A percentile compares a stretch with the other conserved stretches of the same genome.
phyloP scores from a whole-genome alignment of 37 sponge, comb jelly and placozoan species.

The Lycopodina hypogea region DNA sequence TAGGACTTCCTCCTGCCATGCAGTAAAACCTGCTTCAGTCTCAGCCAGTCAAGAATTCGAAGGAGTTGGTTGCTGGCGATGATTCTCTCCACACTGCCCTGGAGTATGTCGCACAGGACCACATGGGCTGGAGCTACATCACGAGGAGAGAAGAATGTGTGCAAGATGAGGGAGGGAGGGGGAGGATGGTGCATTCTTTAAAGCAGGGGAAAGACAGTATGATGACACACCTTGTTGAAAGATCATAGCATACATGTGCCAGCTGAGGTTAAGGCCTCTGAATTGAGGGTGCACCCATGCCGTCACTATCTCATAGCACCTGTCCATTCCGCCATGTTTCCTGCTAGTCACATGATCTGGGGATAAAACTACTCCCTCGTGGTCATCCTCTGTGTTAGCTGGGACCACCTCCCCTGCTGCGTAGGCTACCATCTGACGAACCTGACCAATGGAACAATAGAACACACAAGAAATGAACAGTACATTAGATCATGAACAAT shows the following conservation, averaged over 20 bases:
- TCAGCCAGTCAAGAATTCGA: conserved; percentile 27
- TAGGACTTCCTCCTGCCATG: conserved; percentile 55
- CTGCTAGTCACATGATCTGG: background rate
- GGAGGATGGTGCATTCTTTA: background rate
- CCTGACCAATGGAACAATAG: conserved; percentile 20
- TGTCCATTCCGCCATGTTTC: background rate
- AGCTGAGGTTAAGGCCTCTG: conserved; percentile 49
- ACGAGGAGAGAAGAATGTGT: conserved; percentile 12
- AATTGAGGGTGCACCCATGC: conserved; percentile 77
- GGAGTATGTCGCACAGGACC: conserved; percentile 78
- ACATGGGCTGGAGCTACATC: conserved; percentile 62
- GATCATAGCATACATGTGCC: conserved; percentile 52
- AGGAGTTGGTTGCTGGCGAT: conserved; percentile 53
- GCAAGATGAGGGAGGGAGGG: background rate
- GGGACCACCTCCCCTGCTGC: conserved; percentile 67
- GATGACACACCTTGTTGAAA: conserved; percentile 23
- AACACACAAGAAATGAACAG: too few species aligned
- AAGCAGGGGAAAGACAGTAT: background rate
- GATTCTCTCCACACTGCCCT: conserved; percentile 72
- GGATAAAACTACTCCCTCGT: conserved; percentile 7
- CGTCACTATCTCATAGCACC: conserved; percentile 70
- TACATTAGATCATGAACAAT: background rate
- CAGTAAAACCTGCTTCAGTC: conserved; percentile 28
- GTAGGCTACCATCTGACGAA: conserved; percentile 66
- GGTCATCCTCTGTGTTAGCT: background rate